Base-by-base conservation (phyloP, 2,113 vertebrate genomes). In the Misgurnus anguillicaudatus region DNA sequence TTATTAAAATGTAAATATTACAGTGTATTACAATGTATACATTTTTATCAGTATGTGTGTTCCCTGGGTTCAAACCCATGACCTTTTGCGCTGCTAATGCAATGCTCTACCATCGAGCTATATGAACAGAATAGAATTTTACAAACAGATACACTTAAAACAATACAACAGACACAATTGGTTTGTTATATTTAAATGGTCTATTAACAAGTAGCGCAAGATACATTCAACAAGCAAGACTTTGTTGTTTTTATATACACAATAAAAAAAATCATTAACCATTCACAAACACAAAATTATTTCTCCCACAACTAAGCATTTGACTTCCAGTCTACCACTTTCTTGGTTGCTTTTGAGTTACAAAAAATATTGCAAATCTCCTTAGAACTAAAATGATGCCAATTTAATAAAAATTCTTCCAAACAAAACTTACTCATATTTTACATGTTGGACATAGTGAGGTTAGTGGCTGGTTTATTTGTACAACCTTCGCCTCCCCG, bases 171-270 rank as follows among this genome's bases (percentile, higher is more conserved):
- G 19, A 24, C 55, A 51, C 58, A 31, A 9, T 61, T 53, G 5
- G 8, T 41, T 58, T 13, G 13, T 71, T 53, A 63, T 19, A 16
- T 61, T 51, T 39, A 61, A 70, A 70, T 53, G 36, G 4, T 64
- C 47, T 72, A 65, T 45, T 38, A 65, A 79, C 55, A 64, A 63
- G 36, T 45, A 64, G 31, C 36, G 51, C 2, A 57, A 57, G 60
- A 80, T 17, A 57, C 60, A 45, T 65, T 73, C 36, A 45, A 57
- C 53, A 19, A 57, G 57, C 39, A 36, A 39, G 17, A 19, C 3
- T 10, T 55, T 53, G 11, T 36, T 38, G 36, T 42, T 72, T 58
- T 71, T 39, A 57, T 71, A 39, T 73, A 73, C 38, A 60, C 17
- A 41, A 21, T 57, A 4, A 21, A 70, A 70, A 57, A 58, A 71